These are phyloP conservation scores for Euzetes globulus DNA, from an alignment of 2,888 invertebrate genomes.

Conservation along the genomic window DNA sequence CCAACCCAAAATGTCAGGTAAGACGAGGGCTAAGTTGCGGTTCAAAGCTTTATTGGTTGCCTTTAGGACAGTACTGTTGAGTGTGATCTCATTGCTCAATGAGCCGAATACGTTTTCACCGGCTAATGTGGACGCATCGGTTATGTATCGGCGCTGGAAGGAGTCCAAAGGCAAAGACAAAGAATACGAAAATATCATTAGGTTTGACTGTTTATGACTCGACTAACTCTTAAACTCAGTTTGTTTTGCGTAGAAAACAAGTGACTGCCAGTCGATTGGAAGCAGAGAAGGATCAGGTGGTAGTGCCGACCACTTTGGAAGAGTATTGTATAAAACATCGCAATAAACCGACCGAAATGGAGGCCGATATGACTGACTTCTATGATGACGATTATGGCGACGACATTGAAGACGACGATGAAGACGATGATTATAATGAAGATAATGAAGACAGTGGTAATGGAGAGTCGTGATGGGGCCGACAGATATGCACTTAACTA, in stretches of 20 bases:
- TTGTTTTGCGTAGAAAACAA: too few species aligned
- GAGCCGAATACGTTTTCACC: conserved; percentile 99
- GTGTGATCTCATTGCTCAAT: conserved; percentile 95
- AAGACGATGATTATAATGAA: conserved; percentile 44
- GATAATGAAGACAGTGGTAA: conserved; percentile 60
- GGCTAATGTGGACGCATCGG: conserved; percentile 98
- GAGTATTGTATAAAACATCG: conserved; percentile 90
- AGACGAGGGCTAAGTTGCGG: conserved; percentile 1
- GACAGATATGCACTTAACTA: too few species aligned
- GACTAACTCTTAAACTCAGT: too few species aligned
- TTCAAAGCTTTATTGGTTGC: background rate
- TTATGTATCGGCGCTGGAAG: conserved; percentile 98
- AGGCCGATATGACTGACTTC: conserved; percentile 87
- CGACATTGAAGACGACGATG: conserved; percentile 56
- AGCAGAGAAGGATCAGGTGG: conserved; percentile 92
- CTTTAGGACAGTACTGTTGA: conserved; percentile 80
- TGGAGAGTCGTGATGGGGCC: conserved; percentile 71
- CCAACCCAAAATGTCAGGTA: conserved; percentile 94
- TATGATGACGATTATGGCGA: conserved; percentile 78
- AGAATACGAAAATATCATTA: conserved; percentile 98
- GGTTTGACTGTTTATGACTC: too few species aligned
- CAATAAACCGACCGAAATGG: conserved; percentile 67
- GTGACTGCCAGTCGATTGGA: conserved; percentile 88
- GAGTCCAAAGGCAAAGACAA: conserved; percentile 96
- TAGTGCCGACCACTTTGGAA: conserved; percentile 92